These are phyloP conservation scores for Chrysodeixis includens DNA, from an alignment of 2,888 invertebrate genomes.

Conservation along the genomic window DNA sequence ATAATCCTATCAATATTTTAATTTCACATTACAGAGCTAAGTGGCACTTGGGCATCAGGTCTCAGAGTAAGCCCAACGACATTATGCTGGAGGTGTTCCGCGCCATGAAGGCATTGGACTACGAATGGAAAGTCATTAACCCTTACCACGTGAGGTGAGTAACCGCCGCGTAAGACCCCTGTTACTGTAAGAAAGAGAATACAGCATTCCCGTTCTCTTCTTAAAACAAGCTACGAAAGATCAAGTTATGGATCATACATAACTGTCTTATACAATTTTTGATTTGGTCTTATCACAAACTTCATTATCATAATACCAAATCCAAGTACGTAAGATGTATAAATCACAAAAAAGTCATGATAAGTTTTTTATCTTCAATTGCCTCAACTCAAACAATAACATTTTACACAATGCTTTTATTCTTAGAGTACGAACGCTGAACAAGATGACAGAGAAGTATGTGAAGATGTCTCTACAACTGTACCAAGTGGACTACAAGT, in stretches of 20 bases:
- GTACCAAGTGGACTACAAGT: constrained; percentile 99
- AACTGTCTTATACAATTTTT: no score
- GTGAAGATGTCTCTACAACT: constrained; percentile 99
- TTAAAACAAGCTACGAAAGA: no score
- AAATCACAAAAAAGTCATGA: not conserved
- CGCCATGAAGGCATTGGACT: constrained; percentile 99
- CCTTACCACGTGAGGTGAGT: constrained; percentile 95
- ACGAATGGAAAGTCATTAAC: constrained; percentile 99
- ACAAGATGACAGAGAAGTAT: constrained; percentile 94
- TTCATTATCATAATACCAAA: no score
- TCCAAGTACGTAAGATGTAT: no score
- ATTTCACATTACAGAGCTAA: constrained; percentile 91
- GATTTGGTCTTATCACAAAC: no score
- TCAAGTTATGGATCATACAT: no score
- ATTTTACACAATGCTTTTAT: constrained; percentile 3
- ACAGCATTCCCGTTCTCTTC: no score
- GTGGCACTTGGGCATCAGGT: constrained; percentile 99
- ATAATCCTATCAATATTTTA: not conserved
- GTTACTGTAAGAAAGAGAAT: no score
- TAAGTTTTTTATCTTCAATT: not conserved
- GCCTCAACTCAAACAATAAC: not conserved
- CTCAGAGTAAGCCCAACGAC: constrained; percentile 99
- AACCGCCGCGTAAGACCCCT: no score
- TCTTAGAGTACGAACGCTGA: constrained; percentile 95
- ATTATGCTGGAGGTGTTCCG: constrained; percentile 99